phyloP scores from a whole-genome alignment of 2,113 vertebrate species.

The Xiphophorus maculatus region DNA sequence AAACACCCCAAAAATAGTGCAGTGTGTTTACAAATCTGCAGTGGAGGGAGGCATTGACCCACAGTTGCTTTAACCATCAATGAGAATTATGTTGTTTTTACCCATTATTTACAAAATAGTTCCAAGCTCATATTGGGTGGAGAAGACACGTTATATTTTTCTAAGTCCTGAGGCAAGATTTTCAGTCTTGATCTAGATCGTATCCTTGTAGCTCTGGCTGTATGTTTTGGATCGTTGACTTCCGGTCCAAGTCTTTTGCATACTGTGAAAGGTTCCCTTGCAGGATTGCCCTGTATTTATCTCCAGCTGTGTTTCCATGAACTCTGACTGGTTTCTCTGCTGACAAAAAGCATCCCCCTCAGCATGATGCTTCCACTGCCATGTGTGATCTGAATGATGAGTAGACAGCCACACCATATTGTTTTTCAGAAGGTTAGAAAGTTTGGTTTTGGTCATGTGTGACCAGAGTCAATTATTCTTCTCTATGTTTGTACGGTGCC shows the following conservation, averaged over 20 bases:
- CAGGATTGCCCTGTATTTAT: background rate
- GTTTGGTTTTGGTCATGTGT: background rate
- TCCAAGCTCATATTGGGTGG: background rate
- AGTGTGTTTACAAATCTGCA: background rate
- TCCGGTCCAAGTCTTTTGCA: background rate
- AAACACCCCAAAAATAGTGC: background rate
- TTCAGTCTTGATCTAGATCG: background rate
- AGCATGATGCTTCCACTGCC: background rate
- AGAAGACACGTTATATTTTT: background rate
- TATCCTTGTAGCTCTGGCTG: too few relatives aligned
- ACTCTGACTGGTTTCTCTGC: background rate
- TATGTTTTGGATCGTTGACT: background rate
- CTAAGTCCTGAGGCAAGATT: background rate
- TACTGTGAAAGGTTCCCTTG: too few relatives aligned
- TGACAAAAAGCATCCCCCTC: background rate
- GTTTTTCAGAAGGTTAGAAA: background rate
- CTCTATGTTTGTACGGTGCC: background rate
- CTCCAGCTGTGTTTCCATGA: background rate
- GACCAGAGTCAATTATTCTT: background rate
- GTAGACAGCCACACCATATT: too few relatives aligned
- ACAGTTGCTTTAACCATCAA: background rate
- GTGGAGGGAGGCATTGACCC: too few relatives aligned
- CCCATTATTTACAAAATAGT: background rate
- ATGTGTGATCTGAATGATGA: background rate
- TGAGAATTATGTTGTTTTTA: background rate